Conservation (phyloP, 30 jellyfish, hydroid and myxozoan species). For the Aurelia coerulea region DNA sequence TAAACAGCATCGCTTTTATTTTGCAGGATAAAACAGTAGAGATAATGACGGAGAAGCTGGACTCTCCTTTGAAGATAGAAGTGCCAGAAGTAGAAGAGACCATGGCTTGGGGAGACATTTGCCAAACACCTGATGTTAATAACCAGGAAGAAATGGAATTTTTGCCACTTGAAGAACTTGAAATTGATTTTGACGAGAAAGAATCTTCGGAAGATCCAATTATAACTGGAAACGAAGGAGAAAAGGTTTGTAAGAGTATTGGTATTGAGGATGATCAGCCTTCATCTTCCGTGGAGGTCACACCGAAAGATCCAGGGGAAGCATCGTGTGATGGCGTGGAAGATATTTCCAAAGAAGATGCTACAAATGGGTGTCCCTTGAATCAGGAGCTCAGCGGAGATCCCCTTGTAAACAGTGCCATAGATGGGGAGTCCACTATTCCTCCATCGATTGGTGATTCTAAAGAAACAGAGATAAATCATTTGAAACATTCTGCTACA, state of each 20-base stretch:
- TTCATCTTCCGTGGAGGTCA: not conserved
- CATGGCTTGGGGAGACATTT: slow-evolving; percentile 33
- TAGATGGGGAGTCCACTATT: not conserved
- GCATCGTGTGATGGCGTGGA: not conserved
- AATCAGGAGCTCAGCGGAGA: not conserved
- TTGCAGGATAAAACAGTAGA: slow-evolving; percentile 6
- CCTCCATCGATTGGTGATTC: not conserved
- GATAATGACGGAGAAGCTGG: not conserved
- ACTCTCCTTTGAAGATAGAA: slow-evolving; percentile 19
- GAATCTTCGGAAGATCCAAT: not conserved
- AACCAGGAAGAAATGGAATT: slow-evolving; percentile 31
- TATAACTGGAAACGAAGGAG: not conserved
- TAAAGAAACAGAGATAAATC: not conserved
- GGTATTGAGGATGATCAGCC: not conserved
- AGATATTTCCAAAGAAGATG: not conserved
- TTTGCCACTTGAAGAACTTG: slow-evolving; percentile 26
- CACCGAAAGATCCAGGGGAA: not conserved
- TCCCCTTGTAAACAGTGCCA: not conserved
- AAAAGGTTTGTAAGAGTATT: not conserved
- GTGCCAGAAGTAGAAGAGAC: not conserved
- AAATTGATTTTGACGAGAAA: slow-evolving; percentile 1
- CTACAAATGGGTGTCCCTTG: not conserved
- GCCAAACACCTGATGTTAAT: slow-evolving; percentile 44
- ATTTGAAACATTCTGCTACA: not conserved
- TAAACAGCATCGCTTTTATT: too few species aligned